These are phyloP conservation scores for Aphrophora alni DNA, from an alignment of 2,888 invertebrate genomes.

Conservation along the genomic window DNA sequence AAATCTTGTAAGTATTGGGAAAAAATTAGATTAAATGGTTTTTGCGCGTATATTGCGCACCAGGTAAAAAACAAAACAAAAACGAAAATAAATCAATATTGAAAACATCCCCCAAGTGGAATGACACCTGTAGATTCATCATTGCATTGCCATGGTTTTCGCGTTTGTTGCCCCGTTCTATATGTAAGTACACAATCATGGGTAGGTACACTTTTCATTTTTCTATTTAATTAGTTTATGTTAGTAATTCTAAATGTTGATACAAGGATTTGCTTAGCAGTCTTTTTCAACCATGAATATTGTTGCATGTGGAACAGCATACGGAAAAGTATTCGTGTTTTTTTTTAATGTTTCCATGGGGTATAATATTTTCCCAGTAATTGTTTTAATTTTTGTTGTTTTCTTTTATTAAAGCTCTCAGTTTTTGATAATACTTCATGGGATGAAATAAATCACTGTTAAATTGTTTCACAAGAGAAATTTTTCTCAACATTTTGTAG, in stretches of 20 bases:
- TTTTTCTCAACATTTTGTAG: too few relatives aligned
- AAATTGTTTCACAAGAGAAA: too few relatives aligned
- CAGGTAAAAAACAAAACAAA: constrained; percentile 60
- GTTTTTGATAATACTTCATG: too few relatives aligned
- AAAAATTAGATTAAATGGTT: constrained; percentile 28
- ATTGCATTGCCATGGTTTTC: background rate
- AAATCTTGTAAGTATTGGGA: background rate
- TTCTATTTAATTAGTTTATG: background rate
- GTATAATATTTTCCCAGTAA: too few relatives aligned
- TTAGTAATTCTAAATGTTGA: constrained; percentile 10
- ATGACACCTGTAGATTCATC: constrained; percentile 2
- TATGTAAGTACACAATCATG: constrained; percentile 37
- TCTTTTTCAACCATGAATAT: background rate
- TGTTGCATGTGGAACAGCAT: background rate
- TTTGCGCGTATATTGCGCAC: constrained; percentile 62
- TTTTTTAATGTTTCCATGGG: too few relatives aligned
- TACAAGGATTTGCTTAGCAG: background rate
- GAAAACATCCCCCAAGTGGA: constrained; percentile 9
- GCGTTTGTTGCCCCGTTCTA: constrained; percentile 29
- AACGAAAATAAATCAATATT: constrained; percentile 21
- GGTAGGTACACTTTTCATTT: constrained; percentile 40
- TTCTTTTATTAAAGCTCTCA: too few relatives aligned
- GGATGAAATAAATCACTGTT: too few relatives aligned
- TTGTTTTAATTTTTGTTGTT: too few relatives aligned
- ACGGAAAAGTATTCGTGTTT: background rate